A percentile compares a stretch with the other conserved stretches of the same genome.
phyloP scores from a whole-genome alignment of 2,797 vertebrate species.

The Aythya fuligula region DNA sequence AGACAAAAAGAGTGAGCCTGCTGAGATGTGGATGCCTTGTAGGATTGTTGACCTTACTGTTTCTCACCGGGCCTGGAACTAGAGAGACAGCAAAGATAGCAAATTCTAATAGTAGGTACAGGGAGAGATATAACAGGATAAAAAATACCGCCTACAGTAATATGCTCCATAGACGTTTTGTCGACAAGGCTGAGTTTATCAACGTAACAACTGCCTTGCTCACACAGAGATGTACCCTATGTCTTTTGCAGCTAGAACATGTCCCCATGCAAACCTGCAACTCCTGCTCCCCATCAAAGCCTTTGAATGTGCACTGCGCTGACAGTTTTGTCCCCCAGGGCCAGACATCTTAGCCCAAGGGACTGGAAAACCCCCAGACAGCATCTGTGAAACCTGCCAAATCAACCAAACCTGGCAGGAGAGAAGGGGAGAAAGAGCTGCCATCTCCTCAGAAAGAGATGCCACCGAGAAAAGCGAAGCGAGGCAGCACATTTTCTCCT shows the following conservation, averaged over 20 bases:
- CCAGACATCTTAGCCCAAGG: background rate
- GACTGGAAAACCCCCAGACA: background rate
- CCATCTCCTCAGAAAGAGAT: background rate
- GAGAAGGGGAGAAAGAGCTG: background rate
- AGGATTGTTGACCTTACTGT: background rate
- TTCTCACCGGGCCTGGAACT: constrained; percentile 16
- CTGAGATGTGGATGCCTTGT: background rate
- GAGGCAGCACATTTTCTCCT: background rate
- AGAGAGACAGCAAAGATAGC: background rate
- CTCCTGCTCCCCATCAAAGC: background rate
- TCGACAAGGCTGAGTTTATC: constrained; percentile 25
- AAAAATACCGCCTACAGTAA: background rate
- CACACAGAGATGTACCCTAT: constrained; percentile 49
- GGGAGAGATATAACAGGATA: background rate
- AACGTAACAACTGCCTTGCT: constrained; percentile 39
- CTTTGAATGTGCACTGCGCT: background rate
- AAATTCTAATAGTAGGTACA: constrained; percentile 2
- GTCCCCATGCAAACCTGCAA: background rate
- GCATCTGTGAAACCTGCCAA: background rate
- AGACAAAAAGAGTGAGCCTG: background rate
- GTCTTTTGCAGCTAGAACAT: constrained; percentile 37
- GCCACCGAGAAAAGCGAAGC: background rate
- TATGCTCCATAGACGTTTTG: background rate
- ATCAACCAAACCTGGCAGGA: background rate
- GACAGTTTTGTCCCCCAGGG: background rate